phyloP scores from a whole-genome alignment of 2,888 invertebrate species.

The Hypercompe scribonia region DNA sequence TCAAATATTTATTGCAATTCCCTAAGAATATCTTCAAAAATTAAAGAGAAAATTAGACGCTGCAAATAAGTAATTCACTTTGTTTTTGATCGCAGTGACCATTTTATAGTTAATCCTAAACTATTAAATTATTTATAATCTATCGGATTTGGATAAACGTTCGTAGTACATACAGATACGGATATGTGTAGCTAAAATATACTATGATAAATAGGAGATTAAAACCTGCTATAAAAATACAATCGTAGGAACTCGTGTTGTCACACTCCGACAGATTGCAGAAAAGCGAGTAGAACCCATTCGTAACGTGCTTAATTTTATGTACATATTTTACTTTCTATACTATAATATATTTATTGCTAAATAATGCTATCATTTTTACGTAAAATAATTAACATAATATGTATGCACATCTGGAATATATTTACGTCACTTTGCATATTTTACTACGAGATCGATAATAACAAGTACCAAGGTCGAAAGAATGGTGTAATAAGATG shows the following conservation, averaged over 20 bases:
- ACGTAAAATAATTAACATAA: neutral
- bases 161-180: no score
- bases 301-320: neutral
- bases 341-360: neutral
- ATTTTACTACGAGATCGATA: conserved; percentile 6
- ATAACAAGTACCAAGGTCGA: conserved; percentile 19
- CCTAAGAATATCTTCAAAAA: no score
- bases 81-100: no score
- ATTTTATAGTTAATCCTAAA: no score
- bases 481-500: conserved; percentile 16
- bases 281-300: neutral
- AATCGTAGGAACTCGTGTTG: neutral
- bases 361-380: neutral
- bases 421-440: conserved; percentile 16
- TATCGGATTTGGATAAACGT: no score
- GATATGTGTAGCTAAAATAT: neutral
- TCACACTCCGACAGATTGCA: neutral
- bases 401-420: neutral
- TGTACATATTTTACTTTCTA: neutral
- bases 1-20: no score
- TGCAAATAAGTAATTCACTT: no score
- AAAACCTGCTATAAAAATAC: neutral
- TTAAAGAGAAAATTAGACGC: no score
- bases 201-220: neutral
- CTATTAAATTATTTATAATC: no score